A percentile compares a stretch with the other conserved stretches of the same genome.
Evolutionary conservation across 2,797 vertebrate genomes (phyloP).

Genomic region (Halcyon smyrnensis): DNA sequence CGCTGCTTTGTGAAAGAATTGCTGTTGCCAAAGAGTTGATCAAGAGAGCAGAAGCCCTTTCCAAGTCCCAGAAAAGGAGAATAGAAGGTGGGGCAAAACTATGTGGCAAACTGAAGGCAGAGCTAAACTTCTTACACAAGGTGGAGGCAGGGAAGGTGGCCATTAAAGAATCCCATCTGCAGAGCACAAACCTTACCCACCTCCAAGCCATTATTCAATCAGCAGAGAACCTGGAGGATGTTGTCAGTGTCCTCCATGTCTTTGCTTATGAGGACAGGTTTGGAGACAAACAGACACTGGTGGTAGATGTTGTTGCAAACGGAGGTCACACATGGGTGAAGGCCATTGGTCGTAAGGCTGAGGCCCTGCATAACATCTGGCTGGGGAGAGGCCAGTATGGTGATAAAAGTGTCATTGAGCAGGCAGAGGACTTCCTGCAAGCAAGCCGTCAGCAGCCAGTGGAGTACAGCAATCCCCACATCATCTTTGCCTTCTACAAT

Average conservation of each 20-base stretch:
- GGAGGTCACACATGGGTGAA: constrained; percentile 95
- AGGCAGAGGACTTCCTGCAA: constrained; percentile 91
- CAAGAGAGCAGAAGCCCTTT: constrained; percentile 86
- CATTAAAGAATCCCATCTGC: constrained; percentile 92
- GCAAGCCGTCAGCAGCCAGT: constrained; percentile 91
- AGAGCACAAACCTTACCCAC: constrained; percentile 96
- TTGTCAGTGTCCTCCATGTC: constrained; percentile 89
- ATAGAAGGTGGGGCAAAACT: constrained; percentile 92
- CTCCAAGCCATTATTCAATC: constrained; percentile 91
- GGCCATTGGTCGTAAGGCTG: constrained; percentile 93
- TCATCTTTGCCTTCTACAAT: constrained; percentile 96
- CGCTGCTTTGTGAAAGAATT: constrained; percentile 86
- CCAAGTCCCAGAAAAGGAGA: constrained; percentile 78
- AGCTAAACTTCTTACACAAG: constrained; percentile 90
- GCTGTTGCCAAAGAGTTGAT: constrained; percentile 85
- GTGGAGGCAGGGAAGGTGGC: constrained; percentile 87
- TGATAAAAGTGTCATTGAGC: constrained; percentile 90
- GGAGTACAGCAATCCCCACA: constrained; percentile 89
- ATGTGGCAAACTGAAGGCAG: constrained; percentile 89
- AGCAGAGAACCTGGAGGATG: constrained; percentile 86
- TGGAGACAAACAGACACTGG: constrained; percentile 84
- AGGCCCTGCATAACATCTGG: constrained; percentile 97
- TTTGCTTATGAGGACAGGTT: constrained; percentile 85
- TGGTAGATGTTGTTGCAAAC: constrained; percentile 94
- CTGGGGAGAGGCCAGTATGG: constrained; percentile 95